Conservation (phyloP, 2,113 vertebrate genomes). For the Campylomormyrus tamandua region DNA sequence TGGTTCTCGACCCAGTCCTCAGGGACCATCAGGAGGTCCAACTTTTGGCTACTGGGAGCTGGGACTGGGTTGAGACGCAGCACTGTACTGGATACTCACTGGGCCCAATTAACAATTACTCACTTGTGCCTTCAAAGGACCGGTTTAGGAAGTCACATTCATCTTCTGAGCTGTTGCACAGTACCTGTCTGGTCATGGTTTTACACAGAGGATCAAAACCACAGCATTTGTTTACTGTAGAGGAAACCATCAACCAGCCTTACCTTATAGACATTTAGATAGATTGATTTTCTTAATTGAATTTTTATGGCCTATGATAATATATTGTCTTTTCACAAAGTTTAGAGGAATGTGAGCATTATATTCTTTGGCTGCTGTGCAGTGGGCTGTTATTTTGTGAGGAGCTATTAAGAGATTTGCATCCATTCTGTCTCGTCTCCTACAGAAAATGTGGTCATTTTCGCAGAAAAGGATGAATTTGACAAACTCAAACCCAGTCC, state of each 20-base stretch:
- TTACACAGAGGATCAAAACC: not conserved
- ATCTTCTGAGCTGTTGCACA: not conserved
- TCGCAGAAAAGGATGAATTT: slow-evolving; percentile 90
- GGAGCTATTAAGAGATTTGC: not conserved
- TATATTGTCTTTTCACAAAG: not conserved
- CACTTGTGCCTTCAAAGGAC: not conserved
- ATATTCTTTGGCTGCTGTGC: not conserved
- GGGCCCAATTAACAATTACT: not conserved
- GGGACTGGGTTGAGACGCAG: not conserved
- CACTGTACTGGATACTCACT: not conserved
- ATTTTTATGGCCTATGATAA: not conserved
- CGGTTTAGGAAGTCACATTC: not conserved
- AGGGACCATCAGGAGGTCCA: not conserved
- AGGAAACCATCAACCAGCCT: not conserved
- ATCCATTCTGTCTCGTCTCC: slow-evolving; percentile 21
- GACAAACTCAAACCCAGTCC: slow-evolving; percentile 84
- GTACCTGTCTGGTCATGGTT: not conserved
- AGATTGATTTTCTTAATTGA: not conserved
- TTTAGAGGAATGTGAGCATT: not conserved
- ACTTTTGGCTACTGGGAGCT: not conserved
- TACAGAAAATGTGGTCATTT: slow-evolving; percentile 85
- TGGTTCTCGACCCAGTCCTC: not conserved
- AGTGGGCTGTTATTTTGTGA: not conserved
- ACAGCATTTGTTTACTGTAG: not conserved
- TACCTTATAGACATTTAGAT: not conserved